phyloP scores from a whole-genome alignment of 2,888 invertebrate species.

The Catotricha subobsoleta region DNA sequence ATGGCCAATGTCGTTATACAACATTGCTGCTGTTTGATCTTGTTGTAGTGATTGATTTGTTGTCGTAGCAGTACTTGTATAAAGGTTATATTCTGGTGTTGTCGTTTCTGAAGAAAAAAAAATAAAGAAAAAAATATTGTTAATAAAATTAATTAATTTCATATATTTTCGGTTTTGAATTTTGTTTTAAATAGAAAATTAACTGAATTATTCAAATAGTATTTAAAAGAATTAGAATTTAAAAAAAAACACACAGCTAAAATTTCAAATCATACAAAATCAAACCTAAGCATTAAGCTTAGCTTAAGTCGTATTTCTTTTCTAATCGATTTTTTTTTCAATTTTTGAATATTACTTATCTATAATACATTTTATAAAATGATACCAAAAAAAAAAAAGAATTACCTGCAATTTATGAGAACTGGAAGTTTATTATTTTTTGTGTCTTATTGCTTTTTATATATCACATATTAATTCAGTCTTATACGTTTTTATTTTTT shows the following conservation, averaged over 20 bases:
- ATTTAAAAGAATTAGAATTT: not conserved
- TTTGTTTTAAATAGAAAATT: too few species aligned
- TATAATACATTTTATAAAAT: too few species aligned
- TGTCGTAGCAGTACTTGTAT: not conserved
- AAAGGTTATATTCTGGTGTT: not conserved
- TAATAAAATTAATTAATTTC: not conserved
- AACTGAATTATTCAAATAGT: not conserved
- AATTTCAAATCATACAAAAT: too few species aligned
- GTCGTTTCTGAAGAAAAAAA: not conserved
- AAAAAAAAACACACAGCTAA: not conserved
- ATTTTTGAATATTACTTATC: too few species aligned
- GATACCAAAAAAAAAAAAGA: not conserved
- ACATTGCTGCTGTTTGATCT: not conserved
- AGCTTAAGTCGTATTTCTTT: too few species aligned
- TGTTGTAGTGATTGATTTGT: slow-evolving; percentile 1
- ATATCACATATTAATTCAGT: not conserved
- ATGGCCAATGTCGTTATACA: not conserved
- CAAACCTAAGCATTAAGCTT: too few species aligned
- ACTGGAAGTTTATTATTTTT: not conserved
- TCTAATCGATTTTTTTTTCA: too few species aligned
- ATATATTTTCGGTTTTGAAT: not conserved
- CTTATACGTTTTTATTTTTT: not conserved
- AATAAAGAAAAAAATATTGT: not conserved
- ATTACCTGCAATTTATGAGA: not conserved
- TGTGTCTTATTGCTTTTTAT: not conserved